A percentile compares a stretch with the other conserved stretches of the same genome.
Evolutionary conservation across 2,113 vertebrate genomes (phyloP).

Genomic region (Siniperca chuatsi): DNA sequence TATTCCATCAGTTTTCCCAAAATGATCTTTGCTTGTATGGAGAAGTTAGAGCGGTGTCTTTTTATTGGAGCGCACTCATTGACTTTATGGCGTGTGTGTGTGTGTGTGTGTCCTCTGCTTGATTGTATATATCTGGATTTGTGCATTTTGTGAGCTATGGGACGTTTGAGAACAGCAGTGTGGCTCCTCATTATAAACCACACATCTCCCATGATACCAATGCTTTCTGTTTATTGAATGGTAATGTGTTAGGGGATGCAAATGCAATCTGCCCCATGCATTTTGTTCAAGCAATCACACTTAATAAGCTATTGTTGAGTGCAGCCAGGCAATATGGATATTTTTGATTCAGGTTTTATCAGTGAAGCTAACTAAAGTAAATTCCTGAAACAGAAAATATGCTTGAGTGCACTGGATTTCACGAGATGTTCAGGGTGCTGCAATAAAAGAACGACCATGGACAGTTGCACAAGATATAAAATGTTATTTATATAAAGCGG

Average conservation of each 20-base stretch:
- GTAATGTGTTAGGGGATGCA: conserved; percentile 71
- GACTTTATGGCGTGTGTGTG: conserved; percentile 43
- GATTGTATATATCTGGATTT: conserved; percentile 65
- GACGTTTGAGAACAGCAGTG: conserved; percentile 58
- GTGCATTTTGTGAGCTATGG: conserved; percentile 60
- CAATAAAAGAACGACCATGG: neutral
- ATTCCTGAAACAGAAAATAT: conserved; percentile 27
- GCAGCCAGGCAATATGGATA: conserved; percentile 49
- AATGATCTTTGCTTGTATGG: conserved; percentile 62
- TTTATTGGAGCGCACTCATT: conserved; percentile 58
- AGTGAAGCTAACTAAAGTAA: conserved; percentile 29
- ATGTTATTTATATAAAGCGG: neutral
- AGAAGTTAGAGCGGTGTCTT: conserved; percentile 39
- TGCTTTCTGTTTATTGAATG: conserved; percentile 79
- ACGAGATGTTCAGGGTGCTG: neutral
- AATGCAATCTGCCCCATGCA: conserved; percentile 63
- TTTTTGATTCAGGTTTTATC: conserved; percentile 61
- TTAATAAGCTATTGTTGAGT: conserved; percentile 59
- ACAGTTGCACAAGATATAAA: neutral
- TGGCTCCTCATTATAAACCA: conserved; percentile 75
- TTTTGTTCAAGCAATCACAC: conserved; percentile 69
- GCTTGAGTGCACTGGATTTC: neutral
- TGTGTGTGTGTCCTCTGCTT: conserved; percentile 31
- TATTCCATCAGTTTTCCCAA: conserved; percentile 72
- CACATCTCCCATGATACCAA: conserved; percentile 73